Evolutionary conservation across 2,797 vertebrate genomes (phyloP).

Genomic region (Meriones psammophilus): DNA sequence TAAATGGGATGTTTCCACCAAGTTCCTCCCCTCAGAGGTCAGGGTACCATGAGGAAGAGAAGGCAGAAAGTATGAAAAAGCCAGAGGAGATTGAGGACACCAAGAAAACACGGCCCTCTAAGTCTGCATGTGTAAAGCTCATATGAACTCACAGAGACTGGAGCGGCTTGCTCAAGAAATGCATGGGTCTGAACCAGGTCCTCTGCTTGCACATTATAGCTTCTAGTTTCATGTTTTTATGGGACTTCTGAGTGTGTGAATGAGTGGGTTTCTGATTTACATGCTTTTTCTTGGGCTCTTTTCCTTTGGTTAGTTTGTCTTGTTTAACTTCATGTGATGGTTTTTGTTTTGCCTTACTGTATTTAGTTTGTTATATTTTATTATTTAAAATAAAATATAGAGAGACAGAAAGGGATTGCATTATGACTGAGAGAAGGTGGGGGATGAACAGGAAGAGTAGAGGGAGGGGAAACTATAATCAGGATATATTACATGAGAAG

Average conservation of each 20-base stretch:
- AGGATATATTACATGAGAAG: background rate
- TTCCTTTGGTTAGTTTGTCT: background rate
- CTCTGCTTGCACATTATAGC: background rate
- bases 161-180: background rate
- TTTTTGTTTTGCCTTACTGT: background rate
- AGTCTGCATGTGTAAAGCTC: background rate
- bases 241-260: background rate
- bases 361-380: background rate
- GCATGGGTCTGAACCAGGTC: background rate
- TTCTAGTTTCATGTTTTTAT: background rate
- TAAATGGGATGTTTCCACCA: background rate
- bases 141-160: background rate
- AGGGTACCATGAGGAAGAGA: background rate
- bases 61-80: background rate
- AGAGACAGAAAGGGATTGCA: background rate
- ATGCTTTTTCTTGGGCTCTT: background rate
- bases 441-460: no score
- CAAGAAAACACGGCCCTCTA: background rate
- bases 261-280: background rate
- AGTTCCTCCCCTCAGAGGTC: background rate
- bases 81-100: background rate
- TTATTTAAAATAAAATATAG: no score
- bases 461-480: background rate
- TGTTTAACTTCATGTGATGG: background rate
- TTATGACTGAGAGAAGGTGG: background rate